phyloP scores from a whole-genome alignment of 1,140 invertebrate species.

The Helicoverpa armigera region DNA sequence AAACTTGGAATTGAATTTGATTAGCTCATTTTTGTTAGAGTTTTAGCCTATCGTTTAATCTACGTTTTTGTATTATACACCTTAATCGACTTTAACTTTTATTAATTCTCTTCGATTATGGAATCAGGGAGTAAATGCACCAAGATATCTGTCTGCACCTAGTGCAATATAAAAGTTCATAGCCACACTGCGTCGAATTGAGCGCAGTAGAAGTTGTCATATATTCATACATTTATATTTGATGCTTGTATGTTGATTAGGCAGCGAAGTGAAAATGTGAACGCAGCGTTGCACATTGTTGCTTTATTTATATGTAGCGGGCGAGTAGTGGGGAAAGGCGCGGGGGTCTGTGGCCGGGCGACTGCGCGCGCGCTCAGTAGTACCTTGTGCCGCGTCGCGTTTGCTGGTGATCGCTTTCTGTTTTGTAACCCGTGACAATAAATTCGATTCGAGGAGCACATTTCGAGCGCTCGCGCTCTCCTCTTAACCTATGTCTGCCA shows the following conservation, averaged over 20 bases:
- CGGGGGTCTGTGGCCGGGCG: slow-evolving; percentile 50
- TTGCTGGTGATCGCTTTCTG: slow-evolving; percentile 66
- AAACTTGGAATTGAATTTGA: no score
- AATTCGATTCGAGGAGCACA: slow-evolving; percentile 77
- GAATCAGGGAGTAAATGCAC: neutral
- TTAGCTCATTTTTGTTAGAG: no score
- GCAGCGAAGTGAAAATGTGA: slow-evolving; percentile 52
- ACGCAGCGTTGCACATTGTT: slow-evolving; percentile 49
- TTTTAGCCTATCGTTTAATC: neutral
- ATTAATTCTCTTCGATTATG: neutral
- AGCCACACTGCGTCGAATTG: neutral
- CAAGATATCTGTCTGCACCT: neutral
- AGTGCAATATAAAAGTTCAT: no score
- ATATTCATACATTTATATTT: neutral
- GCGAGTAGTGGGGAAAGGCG: slow-evolving; percentile 65
- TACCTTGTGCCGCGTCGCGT: slow-evolving; percentile 75
- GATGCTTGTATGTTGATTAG: neutral
- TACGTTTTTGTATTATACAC: no score
- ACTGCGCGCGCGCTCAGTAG: slow-evolving; percentile 75
- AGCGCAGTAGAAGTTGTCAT: neutral
- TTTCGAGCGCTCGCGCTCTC: slow-evolving; percentile 81
- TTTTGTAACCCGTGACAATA: slow-evolving; percentile 80
- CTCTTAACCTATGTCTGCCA: slow-evolving; percentile 82
- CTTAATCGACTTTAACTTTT: neutral
- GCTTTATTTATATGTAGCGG: slow-evolving; percentile 18